Evolutionary conservation across 1,140 invertebrate species (phyloP).

Genomic region (Macrobrachium nipponense): DNA sequence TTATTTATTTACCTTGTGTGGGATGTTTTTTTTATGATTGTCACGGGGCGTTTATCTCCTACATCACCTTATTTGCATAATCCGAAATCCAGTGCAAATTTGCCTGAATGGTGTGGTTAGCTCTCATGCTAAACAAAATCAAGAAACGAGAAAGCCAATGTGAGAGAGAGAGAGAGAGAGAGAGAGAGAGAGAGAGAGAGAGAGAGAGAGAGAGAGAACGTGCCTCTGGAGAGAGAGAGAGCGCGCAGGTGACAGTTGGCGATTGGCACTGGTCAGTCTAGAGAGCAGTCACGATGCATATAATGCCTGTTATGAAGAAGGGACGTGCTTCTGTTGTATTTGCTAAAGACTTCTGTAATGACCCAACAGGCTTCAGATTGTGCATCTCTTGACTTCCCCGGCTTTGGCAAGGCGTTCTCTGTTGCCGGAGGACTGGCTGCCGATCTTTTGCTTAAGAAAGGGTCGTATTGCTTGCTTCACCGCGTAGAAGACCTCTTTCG

Average conservation of each 20-base stretch:
- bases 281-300: no score
- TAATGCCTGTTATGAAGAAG: no score
- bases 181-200: not conserved
- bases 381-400: no score
- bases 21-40: not conserved
- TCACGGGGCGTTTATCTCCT: not conserved
- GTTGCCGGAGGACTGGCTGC: no score
- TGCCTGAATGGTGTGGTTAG: not conserved
- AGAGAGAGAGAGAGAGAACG: not conserved
- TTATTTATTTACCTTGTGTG: not conserved
- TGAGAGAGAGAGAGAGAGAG: constrained; percentile 31
- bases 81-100: not conserved
- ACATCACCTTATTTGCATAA: no score
- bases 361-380: no score
- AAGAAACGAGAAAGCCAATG: constrained; percentile 9
- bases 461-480: no score
- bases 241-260: not conserved
- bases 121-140: not conserved
- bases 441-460: no score
- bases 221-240: constrained; percentile 1
- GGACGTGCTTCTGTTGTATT: no score
- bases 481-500: no score
- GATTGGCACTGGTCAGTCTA: not conserved
- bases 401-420: no score
- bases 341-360: no score